Percentiles rank a stretch among this genome's conserved stretches.
phyloP scores from a whole-genome alignment of 2,888 invertebrate species.

The Chrysopilus asiliformis region DNA sequence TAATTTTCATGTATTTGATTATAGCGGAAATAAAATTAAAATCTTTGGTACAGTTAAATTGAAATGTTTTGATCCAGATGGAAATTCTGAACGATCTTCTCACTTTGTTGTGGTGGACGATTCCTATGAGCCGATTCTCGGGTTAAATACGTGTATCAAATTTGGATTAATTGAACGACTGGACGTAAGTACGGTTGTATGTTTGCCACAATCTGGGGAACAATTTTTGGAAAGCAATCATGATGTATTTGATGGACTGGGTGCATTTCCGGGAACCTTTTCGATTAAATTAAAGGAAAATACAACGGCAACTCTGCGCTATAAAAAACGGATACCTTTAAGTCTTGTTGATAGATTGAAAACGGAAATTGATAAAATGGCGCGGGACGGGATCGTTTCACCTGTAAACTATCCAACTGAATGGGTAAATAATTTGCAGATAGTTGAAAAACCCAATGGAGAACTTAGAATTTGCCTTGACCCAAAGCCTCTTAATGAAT shows the following conservation, averaged over 20 bases:
- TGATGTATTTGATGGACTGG: slow-evolving; percentile 8
- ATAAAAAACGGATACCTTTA: slow-evolving; percentile 12
- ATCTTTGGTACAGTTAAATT: slow-evolving; percentile 6
- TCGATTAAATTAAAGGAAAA: slow-evolving; percentile 13
- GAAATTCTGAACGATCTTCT: not conserved
- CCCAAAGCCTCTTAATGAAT: slow-evolving; percentile 16
- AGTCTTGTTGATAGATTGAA: slow-evolving; percentile 9
- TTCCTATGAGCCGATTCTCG: slow-evolving; percentile 11
- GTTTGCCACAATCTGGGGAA: slow-evolving; percentile 4
- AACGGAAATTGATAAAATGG: slow-evolving; percentile 10
- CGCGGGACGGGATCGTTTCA: slow-evolving; percentile 14
- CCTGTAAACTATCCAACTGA: slow-evolving; percentile 16
- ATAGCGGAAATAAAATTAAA: slow-evolving; percentile 10
- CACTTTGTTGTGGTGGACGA: slow-evolving; percentile 3
- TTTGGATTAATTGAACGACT: slow-evolving; percentile 8
- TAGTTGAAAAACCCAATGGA: slow-evolving; percentile 17
- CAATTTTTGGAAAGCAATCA: slow-evolving; percentile 2
- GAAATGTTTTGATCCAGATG: slow-evolving; percentile 2
- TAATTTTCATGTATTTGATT: slow-evolving; percentile 9
- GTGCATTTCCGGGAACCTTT: slow-evolving; percentile 12
- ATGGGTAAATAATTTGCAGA: slow-evolving; percentile 18
- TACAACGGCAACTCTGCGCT: slow-evolving; percentile 12
- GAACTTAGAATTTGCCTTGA: slow-evolving; percentile 10
- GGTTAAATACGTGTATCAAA: slow-evolving; percentile 4
- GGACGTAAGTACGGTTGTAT: slow-evolving; percentile 2